Percentiles rank a stretch among this genome's conserved stretches.
These are phyloP conservation scores for Bombylius major DNA, from an alignment of 2,888 invertebrate genomes.

Conservation along the genomic window DNA sequence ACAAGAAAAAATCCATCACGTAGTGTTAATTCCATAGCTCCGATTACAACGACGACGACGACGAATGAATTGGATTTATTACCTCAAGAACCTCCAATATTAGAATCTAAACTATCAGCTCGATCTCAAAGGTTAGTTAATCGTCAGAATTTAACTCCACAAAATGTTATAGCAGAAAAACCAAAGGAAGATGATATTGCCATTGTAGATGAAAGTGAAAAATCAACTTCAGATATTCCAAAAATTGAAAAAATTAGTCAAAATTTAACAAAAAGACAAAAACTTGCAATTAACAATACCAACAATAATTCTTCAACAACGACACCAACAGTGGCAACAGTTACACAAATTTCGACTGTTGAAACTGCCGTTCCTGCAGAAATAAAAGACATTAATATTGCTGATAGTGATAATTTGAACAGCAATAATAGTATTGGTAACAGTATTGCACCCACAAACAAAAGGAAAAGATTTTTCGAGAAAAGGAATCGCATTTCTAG, in stretches of 20 bases:
- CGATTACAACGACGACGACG: neutral
- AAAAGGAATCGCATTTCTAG: constrained; percentile 10
- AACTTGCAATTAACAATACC: neutral
- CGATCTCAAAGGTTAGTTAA: constrained; percentile 11
- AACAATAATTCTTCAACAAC: neutral
- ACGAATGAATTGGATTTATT: neutral
- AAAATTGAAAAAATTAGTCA: constrained; percentile 4
- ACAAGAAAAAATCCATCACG: neutral
- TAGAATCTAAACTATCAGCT: constrained; percentile 4
- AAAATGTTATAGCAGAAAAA: neutral
- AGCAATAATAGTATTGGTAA: neutral
- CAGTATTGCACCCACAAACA: constrained; percentile 4
- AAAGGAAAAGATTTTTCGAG: constrained; percentile 11
- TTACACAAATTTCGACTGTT: neutral
- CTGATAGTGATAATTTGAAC: neutral
- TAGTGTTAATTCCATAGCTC: neutral
- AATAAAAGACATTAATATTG: neutral
- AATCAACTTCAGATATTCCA: constrained; percentile 1
- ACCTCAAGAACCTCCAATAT: neutral
- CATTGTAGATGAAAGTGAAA: neutral
- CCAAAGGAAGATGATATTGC: neutral
- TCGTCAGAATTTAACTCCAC: constrained; percentile 7
- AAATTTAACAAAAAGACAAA: neutral
- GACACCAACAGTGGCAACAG: neutral
- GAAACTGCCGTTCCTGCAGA: neutral